Conservation (phyloP, 35 echinoderm and acorn worm genomes). For the Strongylocentrotus purpuratus region DNA sequence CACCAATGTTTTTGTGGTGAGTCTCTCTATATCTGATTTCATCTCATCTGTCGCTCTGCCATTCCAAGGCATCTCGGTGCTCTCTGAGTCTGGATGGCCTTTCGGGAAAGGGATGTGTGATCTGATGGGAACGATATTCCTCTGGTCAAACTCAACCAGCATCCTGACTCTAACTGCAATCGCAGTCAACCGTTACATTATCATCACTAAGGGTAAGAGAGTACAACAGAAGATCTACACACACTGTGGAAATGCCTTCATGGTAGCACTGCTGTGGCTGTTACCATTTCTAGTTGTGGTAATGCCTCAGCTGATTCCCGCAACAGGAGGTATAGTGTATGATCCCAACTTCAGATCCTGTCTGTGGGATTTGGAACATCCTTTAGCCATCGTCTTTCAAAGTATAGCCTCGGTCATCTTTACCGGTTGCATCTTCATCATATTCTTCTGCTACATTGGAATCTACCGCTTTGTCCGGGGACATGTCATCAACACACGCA, state of each 20-base stretch:
- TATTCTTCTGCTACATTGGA: conserved; percentile 30
- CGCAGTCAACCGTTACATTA: conserved; percentile 41
- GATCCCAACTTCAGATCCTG: not conserved
- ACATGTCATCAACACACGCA: not conserved
- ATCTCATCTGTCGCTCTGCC: not conserved
- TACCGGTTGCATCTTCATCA: not conserved
- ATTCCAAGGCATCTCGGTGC: not conserved
- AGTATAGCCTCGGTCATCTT: not conserved
- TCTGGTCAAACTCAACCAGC: conserved; percentile 3
- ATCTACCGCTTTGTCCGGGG: conserved; percentile 27
- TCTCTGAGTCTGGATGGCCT: conserved; percentile 1
- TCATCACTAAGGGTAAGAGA: conserved; percentile 7
- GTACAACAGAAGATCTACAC: conserved; percentile 38
- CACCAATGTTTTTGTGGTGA: conserved; percentile 73
- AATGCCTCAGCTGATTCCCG: not conserved
- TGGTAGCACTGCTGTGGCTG: conserved; percentile 18
- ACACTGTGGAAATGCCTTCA: not conserved
- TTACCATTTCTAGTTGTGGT: conserved; percentile 15
- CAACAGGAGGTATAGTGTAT: conserved; percentile 15
- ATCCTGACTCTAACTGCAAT: conserved; percentile 43
- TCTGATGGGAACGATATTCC: not conserved
- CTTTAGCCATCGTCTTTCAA: not conserved
- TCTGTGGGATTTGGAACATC: conserved; percentile 11
- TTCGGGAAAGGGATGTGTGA: not conserved
- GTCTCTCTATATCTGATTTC: conserved; percentile 61